Conservation (phyloP, 2,797 vertebrate genomes). For the Fringilla coelebs region DNA sequence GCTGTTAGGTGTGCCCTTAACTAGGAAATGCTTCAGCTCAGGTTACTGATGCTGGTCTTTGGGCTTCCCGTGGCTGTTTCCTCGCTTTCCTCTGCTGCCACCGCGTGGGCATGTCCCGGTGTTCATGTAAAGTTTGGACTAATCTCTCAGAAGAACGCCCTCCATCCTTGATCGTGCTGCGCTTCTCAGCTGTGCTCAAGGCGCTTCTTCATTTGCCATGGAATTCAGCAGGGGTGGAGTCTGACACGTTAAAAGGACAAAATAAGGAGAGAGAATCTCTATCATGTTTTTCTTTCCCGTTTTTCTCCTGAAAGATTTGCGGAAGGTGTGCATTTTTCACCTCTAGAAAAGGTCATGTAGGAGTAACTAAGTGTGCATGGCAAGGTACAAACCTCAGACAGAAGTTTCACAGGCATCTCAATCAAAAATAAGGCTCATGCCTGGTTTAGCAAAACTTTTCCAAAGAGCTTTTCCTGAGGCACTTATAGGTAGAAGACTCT, state of each 20-base stretch:
- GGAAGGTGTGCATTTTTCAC: neutral
- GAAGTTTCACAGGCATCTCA: neutral
- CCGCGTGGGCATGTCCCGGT: neutral
- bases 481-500: neutral
- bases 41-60: accelerated
- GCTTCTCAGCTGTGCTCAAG: neutral
- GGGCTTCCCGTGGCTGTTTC: neutral
- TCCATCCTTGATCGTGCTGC: neutral
- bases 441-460: neutral
- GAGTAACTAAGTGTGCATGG: neutral
- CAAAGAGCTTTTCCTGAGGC: neutral
- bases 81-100: constrained; percentile 45
- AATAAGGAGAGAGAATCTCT: neutral
- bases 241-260: neutral
- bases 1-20: no score
- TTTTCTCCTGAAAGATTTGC: neutral
- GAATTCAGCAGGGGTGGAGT: neutral
- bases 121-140: neutral
- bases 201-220: neutral
- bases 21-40: neutral
- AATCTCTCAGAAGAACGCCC: neutral
- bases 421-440: neutral
- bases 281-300: neutral
- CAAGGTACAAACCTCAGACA: neutral
- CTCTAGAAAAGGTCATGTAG: neutral